Evolutionary conservation across 2,797 vertebrate genomes (phyloP), one percentile per base, ranked within the genome.

Genomic region (Diplodus puntazzo): DNA sequence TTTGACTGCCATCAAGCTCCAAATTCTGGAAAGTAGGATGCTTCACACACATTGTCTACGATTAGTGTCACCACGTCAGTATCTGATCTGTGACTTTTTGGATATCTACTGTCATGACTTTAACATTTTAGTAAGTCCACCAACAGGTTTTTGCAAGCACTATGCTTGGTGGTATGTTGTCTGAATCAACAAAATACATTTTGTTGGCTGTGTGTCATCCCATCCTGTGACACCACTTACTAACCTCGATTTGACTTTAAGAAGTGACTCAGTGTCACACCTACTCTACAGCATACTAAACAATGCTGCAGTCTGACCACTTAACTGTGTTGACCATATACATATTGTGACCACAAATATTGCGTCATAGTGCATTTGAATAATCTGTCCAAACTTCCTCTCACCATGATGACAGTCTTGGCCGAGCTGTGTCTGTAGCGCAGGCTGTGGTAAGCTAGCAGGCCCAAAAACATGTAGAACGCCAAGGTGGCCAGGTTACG

Each of bases 341-440:
- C 2, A 68, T 25, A 60, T 10, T 30, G 34, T 50, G 34, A 76
- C 27, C 8, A 6, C 8, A 46, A 2, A 42, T n/a, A 11, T 54
- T 13, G 16, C 2, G 23, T 50, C 6, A 23, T 17, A 64, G 30
- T 8, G 16, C 17, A 55, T 54, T 25, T 45, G 1, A 27, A 43
- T 12, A n/a, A 53, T 67, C 12, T 4, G 11, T 20, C 7, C 1
- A n/a, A 42, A 21, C 6, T 6, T 27, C 12, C 13, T 30, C 96
- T 94, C 94, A 99, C 98, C 98, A 99, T 99, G 83, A 99, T 84
- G 55, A 99, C 96, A 12, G 96, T 97, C 92, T 97, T 99, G 69
- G 98, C 97, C 4, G 98, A 99, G 88, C 95, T 95, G 88, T 97
- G 95, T 84, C 95, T 88, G 73, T 97, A 95, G 65, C 96, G 91